phyloP scores from a whole-genome alignment of 2,113 vertebrate genomes.

The Callorhinus ursinus region DNA sequence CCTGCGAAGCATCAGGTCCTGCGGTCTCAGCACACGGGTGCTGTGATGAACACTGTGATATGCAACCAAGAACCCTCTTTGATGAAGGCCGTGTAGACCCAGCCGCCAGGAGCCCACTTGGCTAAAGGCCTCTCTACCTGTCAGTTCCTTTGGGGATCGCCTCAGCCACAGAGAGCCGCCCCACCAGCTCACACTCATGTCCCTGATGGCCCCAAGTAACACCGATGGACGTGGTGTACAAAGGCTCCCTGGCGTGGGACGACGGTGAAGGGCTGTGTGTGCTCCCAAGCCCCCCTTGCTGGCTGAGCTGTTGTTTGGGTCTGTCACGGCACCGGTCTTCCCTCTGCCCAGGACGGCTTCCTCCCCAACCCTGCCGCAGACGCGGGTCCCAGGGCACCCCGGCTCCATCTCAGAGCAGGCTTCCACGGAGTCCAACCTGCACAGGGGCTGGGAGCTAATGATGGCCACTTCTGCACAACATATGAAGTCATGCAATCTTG shows the following conservation, averaged over 20 bases:
- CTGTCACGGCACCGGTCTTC: background rate
- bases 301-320: background rate
- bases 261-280: background rate
- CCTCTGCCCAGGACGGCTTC: no score
- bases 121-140: background rate
- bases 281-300: background rate
- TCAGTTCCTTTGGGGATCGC: background rate
- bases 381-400: background rate
- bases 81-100: background rate
- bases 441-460: background rate
- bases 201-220: background rate
- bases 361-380: background rate
- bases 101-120: background rate
- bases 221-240: accelerated
- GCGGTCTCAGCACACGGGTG: background rate
- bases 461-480: background rate
- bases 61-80: background rate
- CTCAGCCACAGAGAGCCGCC: background rate
- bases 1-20: background rate
- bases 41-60: background rate
- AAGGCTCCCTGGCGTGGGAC: background rate
- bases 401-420: background rate
- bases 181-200: background rate
- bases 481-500: background rate
- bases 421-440: background rate